Evolutionary conservation across 2,888 invertebrate genomes (phyloP).

Genomic region (Scaptodrosophila latifasciaeformis): DNA sequence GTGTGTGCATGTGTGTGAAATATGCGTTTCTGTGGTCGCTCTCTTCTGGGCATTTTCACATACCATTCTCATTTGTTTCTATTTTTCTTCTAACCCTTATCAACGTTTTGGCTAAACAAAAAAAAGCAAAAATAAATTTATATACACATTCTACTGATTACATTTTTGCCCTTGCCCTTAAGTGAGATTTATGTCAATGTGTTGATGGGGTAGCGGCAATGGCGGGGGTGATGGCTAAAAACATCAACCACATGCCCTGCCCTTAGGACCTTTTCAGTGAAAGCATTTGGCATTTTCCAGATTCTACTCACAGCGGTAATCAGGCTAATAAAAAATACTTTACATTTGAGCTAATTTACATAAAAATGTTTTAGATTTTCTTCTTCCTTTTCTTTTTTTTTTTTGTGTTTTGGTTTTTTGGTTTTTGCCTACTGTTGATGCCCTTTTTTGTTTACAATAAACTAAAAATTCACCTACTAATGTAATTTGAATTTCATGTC

Average conservation of each 20-base stretch:
- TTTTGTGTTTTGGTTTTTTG: too few species aligned
- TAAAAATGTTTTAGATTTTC: slow-evolving; percentile 28
- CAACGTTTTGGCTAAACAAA: slow-evolving; percentile 29
- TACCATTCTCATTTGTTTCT: slow-evolving; percentile 17
- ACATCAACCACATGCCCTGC: background rate
- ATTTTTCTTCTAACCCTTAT: slow-evolving; percentile 50
- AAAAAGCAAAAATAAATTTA: background rate
- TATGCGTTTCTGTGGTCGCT: slow-evolving; percentile 34
- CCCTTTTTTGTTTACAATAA: slow-evolving; percentile 29
- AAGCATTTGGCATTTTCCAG: background rate
- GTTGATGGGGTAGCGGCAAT: background rate
- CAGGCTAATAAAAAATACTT: slow-evolving; percentile 16
- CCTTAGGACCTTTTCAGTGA: background rate
- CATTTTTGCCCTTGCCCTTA: slow-evolving; percentile 22
- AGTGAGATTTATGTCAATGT: slow-evolving; percentile 31
- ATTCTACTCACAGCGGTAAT: slow-evolving; percentile 6
- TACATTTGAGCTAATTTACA: slow-evolving; percentile 34
- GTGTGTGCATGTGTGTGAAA: slow-evolving; percentile 32
- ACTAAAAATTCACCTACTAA: slow-evolving; percentile 23
- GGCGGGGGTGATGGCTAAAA: too few species aligned
- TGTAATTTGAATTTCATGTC: slow-evolving; percentile 23
- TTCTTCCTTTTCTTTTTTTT: too few species aligned
- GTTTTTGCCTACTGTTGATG: too few species aligned
- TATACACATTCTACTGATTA: too few species aligned
- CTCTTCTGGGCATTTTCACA: slow-evolving; percentile 1